Percentiles rank a stretch among this genome's conserved stretches.
Conservation (phyloP, 2,113 vertebrate species). For the Alexandromys fortis region DNA sequence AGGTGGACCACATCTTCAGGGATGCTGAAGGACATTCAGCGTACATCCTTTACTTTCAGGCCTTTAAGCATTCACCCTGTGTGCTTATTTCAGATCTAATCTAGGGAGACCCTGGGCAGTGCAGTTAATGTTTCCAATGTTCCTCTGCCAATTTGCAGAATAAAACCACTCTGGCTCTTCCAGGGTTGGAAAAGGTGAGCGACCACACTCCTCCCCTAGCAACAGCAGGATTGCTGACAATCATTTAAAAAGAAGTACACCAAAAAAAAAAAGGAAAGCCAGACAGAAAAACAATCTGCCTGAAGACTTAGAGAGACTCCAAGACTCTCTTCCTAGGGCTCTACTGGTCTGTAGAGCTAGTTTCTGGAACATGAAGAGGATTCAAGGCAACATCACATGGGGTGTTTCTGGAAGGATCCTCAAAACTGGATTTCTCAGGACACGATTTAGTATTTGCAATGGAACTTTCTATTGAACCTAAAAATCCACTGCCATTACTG, state of each 20-base stretch:
- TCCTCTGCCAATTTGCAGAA: not conserved
- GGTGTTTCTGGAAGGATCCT: not conserved
- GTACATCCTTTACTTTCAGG: not conserved
- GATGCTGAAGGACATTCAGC: not conserved
- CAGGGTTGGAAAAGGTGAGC: no score
- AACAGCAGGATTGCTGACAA: fast-evolving
- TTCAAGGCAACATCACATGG: fast-evolving
- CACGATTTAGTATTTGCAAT: not conserved
- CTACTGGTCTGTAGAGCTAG: not conserved
- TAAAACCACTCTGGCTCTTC: not conserved
- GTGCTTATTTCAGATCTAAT: not conserved
- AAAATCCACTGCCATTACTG: not conserved
- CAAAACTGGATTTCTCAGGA: not conserved
- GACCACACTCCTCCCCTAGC: not conserved
- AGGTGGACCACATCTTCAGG: fast-evolving
- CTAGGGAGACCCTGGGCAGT: not conserved
- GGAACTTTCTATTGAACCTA: not conserved
- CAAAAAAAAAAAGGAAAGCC: not conserved
- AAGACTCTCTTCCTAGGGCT: not conserved
- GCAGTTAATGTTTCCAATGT: fast-evolving
- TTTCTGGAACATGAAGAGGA: not conserved
- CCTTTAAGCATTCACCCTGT: not conserved
- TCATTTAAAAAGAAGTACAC: not conserved
- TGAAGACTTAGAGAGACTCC: no score
- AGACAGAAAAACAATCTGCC: not conserved